Percentiles rank a stretch among this genome's conserved stretches.
Evolutionary conservation across 1,140 invertebrate genomes (phyloP).

Genomic region (Ceratitis capitata): DNA sequence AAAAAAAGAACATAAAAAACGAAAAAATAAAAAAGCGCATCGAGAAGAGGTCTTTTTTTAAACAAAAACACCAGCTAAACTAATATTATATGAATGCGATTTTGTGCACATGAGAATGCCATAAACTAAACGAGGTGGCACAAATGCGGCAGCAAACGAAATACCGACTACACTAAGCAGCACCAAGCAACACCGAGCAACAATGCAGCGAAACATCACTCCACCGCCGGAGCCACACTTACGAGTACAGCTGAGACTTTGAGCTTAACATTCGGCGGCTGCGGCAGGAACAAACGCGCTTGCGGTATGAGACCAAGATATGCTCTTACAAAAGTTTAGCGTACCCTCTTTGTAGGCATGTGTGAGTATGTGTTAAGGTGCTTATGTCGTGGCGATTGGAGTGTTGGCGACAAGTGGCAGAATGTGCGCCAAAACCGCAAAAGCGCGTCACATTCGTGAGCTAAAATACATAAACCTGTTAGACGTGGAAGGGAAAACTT

Average conservation of each 20-base stretch:
- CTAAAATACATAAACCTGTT: no score
- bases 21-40: not conserved
- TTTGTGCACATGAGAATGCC: slow-evolving; percentile 16
- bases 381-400: not conserved
- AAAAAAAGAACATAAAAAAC: not conserved
- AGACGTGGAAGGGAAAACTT: not conserved
- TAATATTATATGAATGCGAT: slow-evolving; percentile 7
- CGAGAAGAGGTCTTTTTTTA: not conserved
- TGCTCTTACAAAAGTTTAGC: not conserved
- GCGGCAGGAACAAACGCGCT: not conserved
- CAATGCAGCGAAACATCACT: not conserved
- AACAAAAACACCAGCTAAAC: slow-evolving; percentile 9
- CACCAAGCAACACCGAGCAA: not conserved
- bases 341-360: not conserved
- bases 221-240: not conserved
- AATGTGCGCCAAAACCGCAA: not conserved
- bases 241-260: no score
- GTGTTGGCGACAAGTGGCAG: not conserved
- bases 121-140: slow-evolving; percentile 15
- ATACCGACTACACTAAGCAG: not conserved
- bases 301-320: not conserved
- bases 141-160: not conserved
- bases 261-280: not conserved
- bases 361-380: not conserved
- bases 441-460: not conserved